These are phyloP conservation scores for Iguana delicatissima DNA, from an alignment of 2,797 vertebrate species.

Conservation along the genomic window DNA sequence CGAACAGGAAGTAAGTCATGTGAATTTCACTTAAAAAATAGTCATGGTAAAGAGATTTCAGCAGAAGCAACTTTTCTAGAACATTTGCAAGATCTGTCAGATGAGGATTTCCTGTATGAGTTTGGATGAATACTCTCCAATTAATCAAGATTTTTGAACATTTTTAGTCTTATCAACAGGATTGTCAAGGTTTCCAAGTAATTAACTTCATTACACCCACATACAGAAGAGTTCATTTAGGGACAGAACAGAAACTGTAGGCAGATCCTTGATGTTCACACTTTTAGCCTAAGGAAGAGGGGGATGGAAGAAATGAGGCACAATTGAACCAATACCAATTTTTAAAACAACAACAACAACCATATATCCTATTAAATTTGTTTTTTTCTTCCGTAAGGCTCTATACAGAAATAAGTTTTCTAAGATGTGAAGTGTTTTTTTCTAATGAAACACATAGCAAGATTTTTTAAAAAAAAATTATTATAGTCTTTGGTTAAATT, in stretches of 20 bases:
- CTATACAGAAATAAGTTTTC: neutral
- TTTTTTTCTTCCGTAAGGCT: neutral
- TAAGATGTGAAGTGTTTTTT: neutral
- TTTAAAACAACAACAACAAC: no score
- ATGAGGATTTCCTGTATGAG: neutral
- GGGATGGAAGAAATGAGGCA: neutral
- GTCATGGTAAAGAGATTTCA: neutral
- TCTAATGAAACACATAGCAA: neutral
- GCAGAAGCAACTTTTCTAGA: neutral
- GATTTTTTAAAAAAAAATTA: neutral
- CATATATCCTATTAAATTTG: neutral
- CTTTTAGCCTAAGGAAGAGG: neutral
- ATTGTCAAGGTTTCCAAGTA: neutral
- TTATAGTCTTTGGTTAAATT: neutral
- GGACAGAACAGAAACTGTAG: neutral
- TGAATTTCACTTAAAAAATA: neutral
- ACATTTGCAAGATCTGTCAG: neutral
- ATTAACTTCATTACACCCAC: conserved; percentile 17
- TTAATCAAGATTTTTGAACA: conserved; percentile 10
- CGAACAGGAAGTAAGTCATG: neutral
- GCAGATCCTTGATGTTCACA: neutral
- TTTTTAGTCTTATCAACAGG: neutral
- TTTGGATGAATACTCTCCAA: neutral
- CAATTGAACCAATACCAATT: neutral
- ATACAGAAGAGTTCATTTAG: neutral